These are phyloP conservation scores for Macheiramphus alcinus DNA, from an alignment of 2,113 vertebrate species.

Conservation along the genomic window DNA sequence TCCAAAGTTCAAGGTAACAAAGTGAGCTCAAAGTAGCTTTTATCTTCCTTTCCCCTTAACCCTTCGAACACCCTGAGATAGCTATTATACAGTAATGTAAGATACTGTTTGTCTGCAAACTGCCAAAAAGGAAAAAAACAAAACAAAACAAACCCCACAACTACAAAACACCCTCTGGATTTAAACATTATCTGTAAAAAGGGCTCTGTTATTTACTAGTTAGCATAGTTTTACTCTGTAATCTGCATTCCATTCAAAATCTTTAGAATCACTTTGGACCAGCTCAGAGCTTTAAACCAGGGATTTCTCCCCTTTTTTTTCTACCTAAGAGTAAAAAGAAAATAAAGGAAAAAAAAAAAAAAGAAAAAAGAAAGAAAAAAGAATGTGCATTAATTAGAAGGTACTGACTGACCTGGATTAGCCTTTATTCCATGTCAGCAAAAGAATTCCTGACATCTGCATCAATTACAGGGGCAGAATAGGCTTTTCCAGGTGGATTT, in stretches of 20 bases:
- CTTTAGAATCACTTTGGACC: background rate
- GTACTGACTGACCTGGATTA: constrained; percentile 64
- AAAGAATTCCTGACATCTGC: constrained; percentile 69
- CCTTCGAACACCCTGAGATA: background rate
- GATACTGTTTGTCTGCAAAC: background rate
- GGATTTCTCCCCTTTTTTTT: background rate
- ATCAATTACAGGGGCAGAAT: constrained; percentile 44
- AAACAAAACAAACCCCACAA: too few relatives aligned
- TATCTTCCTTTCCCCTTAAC: constrained; percentile 18
- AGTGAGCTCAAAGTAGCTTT: constrained; percentile 1
- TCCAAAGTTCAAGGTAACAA: constrained; percentile 51
- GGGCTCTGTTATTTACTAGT: constrained; percentile 1
- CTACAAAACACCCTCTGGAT: background rate
- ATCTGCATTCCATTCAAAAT: constrained; percentile 6
- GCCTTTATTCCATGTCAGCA: constrained; percentile 44
- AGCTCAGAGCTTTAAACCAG: background rate
- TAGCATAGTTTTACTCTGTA: constrained; percentile 23
- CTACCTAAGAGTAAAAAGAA: background rate
- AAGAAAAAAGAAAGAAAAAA: background rate
- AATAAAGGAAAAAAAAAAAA: fast-evolving
- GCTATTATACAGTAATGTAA: background rate
- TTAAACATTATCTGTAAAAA: background rate
- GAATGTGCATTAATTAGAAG: constrained; percentile 62
- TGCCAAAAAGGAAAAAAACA: background rate
- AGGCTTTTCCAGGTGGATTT: constrained; percentile 17